Conservation (phyloP, 2,888 invertebrate genomes). For the Ashinkailepas kermadecensis region DNA sequence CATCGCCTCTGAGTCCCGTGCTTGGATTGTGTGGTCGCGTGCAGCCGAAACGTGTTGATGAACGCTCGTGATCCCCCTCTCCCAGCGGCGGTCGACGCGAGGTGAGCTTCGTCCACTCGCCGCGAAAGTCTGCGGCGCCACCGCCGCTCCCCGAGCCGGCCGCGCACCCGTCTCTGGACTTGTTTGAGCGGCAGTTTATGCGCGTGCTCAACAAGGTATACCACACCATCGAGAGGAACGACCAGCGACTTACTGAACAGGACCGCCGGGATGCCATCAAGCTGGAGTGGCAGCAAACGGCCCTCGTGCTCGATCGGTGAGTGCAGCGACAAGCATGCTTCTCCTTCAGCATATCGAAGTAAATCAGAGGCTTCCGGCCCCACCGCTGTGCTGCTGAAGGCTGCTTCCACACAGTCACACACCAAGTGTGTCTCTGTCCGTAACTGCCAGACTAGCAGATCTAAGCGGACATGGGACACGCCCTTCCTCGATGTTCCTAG, state of each 20-base stretch:
- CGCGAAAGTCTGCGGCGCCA: background rate
- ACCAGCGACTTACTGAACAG: constrained; percentile 47
- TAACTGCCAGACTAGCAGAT: too few relatives aligned
- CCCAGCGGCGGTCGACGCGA: background rate
- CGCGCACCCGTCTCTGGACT: constrained; percentile 28
- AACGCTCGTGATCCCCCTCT: background rate
- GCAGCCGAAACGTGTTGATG: too few relatives aligned
- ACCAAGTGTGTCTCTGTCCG: too few relatives aligned
- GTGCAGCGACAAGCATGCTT: constrained; percentile 21
- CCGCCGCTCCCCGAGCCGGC: background rate
- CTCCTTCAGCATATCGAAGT: too few relatives aligned
- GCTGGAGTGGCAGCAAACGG: constrained; percentile 49
- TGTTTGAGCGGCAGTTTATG: constrained; percentile 47
- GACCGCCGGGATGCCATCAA: constrained; percentile 48
- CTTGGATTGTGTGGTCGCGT: too few relatives aligned
- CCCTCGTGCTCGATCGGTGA: constrained; percentile 48
- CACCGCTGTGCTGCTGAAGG: too few relatives aligned
- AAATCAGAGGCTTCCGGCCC: too few relatives aligned
- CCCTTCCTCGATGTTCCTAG: too few relatives aligned
- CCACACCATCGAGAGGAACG: constrained; percentile 48
- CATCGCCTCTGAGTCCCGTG: too few relatives aligned
- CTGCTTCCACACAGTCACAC: too few relatives aligned
- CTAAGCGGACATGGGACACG: too few relatives aligned
- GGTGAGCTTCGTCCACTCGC: background rate
- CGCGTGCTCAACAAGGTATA: constrained; percentile 47